Conservation (phyloP, 53 echinoderm and acorn worm genomes). For the Temnopleurus reevesii region DNA sequence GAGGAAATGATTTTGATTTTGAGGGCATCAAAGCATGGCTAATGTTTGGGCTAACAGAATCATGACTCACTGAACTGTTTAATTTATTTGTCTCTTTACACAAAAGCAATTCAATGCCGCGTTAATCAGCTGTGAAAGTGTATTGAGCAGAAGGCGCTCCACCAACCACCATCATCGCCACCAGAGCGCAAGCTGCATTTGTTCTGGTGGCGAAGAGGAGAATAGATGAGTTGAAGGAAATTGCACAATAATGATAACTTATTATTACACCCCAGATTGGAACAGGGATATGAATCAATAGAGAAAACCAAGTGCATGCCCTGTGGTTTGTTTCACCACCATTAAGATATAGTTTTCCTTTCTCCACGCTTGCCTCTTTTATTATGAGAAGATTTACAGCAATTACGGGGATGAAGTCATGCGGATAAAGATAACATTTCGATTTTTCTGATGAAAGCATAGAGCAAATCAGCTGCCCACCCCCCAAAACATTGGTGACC, state of each 20-base stretch:
- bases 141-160: slow-evolving; percentile 10
- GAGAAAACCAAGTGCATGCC: slow-evolving; percentile 18
- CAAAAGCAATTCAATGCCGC: slow-evolving; percentile 10
- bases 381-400: slow-evolving; percentile 43
- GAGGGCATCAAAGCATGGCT: not conserved
- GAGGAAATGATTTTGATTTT: not conserved
- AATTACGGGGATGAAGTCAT: slow-evolving; percentile 39
- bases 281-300: slow-evolving; percentile 23
- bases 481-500: not conserved
- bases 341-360: not conserved
- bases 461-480: slow-evolving; percentile 36
- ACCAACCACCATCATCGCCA: not conserved
- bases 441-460: slow-evolving; percentile 17
- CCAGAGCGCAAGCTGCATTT: not conserved
- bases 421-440: slow-evolving; percentile 56
- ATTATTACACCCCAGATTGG: slow-evolving; percentile 25
- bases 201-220: not conserved
- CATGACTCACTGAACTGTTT: not conserved
- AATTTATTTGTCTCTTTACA: slow-evolving; percentile 30
- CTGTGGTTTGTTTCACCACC: not conserved
- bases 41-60: not conserved
- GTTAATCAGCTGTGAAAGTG: slow-evolving; percentile 35
- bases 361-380: not conserved
- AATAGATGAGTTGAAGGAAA: not conserved
- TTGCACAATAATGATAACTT: slow-evolving; percentile 47